Conservation (phyloP, 1,140 invertebrate species). For the Semibalanus balanoides region DNA sequence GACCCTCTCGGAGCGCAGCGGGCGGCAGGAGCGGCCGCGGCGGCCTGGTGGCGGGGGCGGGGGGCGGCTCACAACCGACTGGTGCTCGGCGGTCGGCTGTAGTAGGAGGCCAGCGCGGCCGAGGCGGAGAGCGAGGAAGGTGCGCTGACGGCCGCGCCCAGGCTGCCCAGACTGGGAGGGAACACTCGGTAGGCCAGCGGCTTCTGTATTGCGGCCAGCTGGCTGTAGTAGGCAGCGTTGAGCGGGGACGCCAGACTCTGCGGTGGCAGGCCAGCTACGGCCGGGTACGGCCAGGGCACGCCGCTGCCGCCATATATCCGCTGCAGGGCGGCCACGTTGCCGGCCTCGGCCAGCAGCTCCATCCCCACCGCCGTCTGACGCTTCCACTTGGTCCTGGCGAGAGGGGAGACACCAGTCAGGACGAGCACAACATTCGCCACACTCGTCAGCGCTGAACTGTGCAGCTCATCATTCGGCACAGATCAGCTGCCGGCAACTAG, state of each 20-base stretch:
- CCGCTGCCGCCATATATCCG: slow-evolving; percentile 59
- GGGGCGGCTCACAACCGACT: background rate
- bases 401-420: slow-evolving; percentile 24
- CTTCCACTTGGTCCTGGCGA: slow-evolving; percentile 97
- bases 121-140: slow-evolving; percentile 12
- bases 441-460: too few species aligned
- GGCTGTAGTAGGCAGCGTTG: slow-evolving; percentile 35
- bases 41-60: too few species aligned
- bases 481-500: too few species aligned
- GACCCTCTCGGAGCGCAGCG: too few species aligned
- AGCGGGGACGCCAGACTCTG: slow-evolving; percentile 35
- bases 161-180: slow-evolving; percentile 17
- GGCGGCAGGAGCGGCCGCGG: too few species aligned
- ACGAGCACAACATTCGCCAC: too few species aligned
- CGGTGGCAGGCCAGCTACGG: slow-evolving; percentile 36
- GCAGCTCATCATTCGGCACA: too few species aligned
- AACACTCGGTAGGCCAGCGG: slow-evolving; percentile 59
- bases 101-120: slow-evolving; percentile 9
- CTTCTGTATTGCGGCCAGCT: slow-evolving; percentile 60
- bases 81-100: background rate
- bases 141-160: slow-evolving; percentile 7
- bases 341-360: slow-evolving; percentile 88
- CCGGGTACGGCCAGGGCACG: slow-evolving; percentile 38
- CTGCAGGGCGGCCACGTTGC: slow-evolving; percentile 92
- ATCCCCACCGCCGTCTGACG: slow-evolving; percentile 92